phyloP scores from a whole-genome alignment of 2,113 vertebrate species.

The Apodemus sylvaticus region DNA sequence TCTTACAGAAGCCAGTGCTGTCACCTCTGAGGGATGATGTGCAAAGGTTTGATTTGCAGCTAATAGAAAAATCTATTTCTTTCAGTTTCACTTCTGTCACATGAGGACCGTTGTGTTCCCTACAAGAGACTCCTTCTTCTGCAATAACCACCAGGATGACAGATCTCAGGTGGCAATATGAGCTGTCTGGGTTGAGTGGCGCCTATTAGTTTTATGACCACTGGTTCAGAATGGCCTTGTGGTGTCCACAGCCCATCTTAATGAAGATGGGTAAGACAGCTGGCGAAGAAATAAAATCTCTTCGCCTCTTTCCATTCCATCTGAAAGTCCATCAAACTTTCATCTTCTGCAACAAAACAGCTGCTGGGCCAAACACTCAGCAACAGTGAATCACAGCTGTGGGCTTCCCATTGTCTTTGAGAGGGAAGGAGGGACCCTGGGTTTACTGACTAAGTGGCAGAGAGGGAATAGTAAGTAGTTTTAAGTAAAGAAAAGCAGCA shows the following conservation, averaged over 20 bases:
- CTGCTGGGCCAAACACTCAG: conserved; percentile 37
- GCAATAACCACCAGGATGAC: conserved; percentile 63
- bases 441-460: neutral
- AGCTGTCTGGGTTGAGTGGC: conserved; percentile 60
- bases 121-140: conserved; percentile 55
- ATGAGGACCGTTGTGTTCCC: conserved; percentile 21
- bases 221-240: conserved; percentile 65
- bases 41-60: conserved; percentile 74
- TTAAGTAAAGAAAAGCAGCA: neutral
- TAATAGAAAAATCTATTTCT: conserved; percentile 81
- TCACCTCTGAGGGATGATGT: conserved; percentile 61
- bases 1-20: conserved; percentile 50
- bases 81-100: conserved; percentile 76
- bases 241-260: conserved; percentile 57
- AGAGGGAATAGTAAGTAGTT: neutral
- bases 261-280: conserved; percentile 72
- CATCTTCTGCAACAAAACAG: conserved; percentile 55
- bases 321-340: conserved; percentile 65
- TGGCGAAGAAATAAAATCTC: conserved; percentile 70
- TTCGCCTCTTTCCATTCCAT: conserved; percentile 55
- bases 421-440: conserved; percentile 22
- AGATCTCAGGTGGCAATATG: conserved; percentile 47
- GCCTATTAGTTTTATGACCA: conserved; percentile 71
- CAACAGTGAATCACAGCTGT: neutral
- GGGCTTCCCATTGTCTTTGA: neutral